A percentile compares a stretch with the other conserved stretches of the same genome.
Evolutionary conservation across 1,140 invertebrate species (phyloP).

Genomic region (Drosophila lini): DNA sequence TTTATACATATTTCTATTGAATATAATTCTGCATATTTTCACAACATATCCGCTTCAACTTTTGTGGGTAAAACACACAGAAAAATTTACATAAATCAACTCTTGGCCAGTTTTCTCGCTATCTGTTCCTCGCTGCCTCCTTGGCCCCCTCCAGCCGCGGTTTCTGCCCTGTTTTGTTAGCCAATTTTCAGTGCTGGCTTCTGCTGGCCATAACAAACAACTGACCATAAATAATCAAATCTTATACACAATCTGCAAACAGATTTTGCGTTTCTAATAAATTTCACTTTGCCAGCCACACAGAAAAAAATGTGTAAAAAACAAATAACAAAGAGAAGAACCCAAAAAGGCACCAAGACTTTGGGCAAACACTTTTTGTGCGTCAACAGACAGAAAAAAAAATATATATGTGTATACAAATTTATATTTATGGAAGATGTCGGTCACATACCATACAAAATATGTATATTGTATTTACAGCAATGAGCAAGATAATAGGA

Average conservation of each 20-base stretch:
- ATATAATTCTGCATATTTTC: slow-evolving; percentile 16
- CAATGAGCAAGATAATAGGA: neutral
- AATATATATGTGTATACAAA: slow-evolving; percentile 47
- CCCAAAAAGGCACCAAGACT: slow-evolving; percentile 16
- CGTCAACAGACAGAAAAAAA: slow-evolving; percentile 54
- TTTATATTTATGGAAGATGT: slow-evolving; percentile 59
- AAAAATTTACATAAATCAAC: slow-evolving; percentile 54
- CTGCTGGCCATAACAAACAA: slow-evolving; percentile 56
- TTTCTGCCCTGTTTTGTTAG: slow-evolving; percentile 32
- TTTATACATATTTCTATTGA: slow-evolving; percentile 28
- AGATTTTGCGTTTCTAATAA: slow-evolving; percentile 82
- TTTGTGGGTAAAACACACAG: slow-evolving; percentile 21
- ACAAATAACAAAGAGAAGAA: slow-evolving; percentile 15
- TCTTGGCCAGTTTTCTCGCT: slow-evolving; percentile 27
- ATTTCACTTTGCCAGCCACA: slow-evolving; percentile 74
- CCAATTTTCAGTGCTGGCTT: slow-evolving; percentile 52
- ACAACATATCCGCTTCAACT: slow-evolving; percentile 27
- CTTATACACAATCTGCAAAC: slow-evolving; percentile 79
- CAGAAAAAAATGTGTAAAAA: slow-evolving; percentile 27
- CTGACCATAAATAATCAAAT: slow-evolving; percentile 81
- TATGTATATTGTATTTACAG: slow-evolving; percentile 14
- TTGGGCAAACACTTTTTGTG: slow-evolving; percentile 56
- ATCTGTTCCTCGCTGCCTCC: slow-evolving; percentile 16
- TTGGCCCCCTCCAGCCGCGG: neutral
- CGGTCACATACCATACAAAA: slow-evolving; percentile 8